Evolutionary conservation across 2,888 invertebrate species (phyloP), one percentile per base, ranked within the genome.

Genomic region (Seira musarum): DNA sequence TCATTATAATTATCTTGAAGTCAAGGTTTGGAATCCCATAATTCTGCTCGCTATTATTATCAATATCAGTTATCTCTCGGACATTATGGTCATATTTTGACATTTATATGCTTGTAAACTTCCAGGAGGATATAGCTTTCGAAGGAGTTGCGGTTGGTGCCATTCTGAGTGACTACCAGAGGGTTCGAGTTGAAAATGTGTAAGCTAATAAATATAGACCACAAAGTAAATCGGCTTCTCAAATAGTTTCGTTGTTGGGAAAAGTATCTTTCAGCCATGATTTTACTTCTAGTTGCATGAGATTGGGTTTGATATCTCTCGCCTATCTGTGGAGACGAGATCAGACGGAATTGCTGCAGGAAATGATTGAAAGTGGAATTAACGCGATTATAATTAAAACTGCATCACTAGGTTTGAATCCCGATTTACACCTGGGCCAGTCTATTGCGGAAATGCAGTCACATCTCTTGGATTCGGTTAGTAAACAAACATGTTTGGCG

Each of bases 61-160:
- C n/a, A n/a, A n/a, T n/a, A n/a, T n/a, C n/a, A n/a, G n/a, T n/a
- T n/a, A n/a, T n/a, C n/a, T n/a, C n/a, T n/a, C n/a, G n/a, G n/a
- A n/a, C 30, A 8, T 30, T 30, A 30, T 30, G 30, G 30, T 30
- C 8, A n/a, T n/a, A n/a, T 30, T 30, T 30, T 2, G 30, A 5
- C 8, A 30, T 30, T 30, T 30, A 30, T 30, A 8, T 8, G 30
- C n/a, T n/a, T n/a, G 8, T 30, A 30, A 30, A 8, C 30, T 30
- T 91, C 87, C 88, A 93, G 93, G 91, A 92, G 88, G 92, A 93
- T 89, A 90, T 94, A 87, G 91, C 92, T 87, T 91, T 96, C 88
- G 96, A 98, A 88, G 99, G 95, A 74, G 98, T 99, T 63, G 95
- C 98, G 82, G 96, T 96, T 85, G 99, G 99, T 86, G 99, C 99